phyloP scores from a whole-genome alignment of 1,140 invertebrate species.

The Delia radicum region DNA sequence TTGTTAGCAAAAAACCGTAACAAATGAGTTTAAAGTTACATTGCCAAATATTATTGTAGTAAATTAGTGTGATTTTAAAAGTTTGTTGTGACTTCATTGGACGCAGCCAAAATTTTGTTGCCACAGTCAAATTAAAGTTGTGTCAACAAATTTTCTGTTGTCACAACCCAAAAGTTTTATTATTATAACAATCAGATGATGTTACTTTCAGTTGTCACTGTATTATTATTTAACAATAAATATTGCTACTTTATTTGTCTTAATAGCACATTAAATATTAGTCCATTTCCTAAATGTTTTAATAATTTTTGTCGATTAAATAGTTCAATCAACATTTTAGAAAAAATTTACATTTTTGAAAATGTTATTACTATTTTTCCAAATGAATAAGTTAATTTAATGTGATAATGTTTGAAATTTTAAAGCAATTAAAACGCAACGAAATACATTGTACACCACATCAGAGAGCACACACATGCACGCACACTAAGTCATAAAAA shows the following conservation, averaged over 20 bases:
- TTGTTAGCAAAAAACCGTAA: too few relatives aligned
- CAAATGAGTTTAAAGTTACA: too few relatives aligned
- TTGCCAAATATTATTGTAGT: too few relatives aligned
- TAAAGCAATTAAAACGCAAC: not conserved
- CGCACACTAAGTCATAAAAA: too few relatives aligned
- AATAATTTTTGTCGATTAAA: not conserved
- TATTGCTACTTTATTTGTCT: not conserved
- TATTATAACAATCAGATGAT: too few relatives aligned
- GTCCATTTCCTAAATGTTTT: not conserved
- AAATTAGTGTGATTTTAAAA: too few relatives aligned
- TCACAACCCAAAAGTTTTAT: too few relatives aligned
- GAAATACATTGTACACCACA: not conserved
- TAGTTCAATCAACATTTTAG: not conserved
- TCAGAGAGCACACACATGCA: not conserved
- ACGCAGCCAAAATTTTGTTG: too few relatives aligned
- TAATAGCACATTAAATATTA: not conserved
- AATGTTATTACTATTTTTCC: not conserved
- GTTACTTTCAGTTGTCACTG: too few relatives aligned
- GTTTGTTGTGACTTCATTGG: too few relatives aligned
- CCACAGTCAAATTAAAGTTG: too few relatives aligned
- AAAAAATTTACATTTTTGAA: not conserved
- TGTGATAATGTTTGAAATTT: not conserved
- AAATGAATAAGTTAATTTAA: not conserved
- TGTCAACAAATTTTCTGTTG: too few relatives aligned
- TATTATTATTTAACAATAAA: not conserved